Percentiles rank a stretch among this genome's conserved stretches.
Evolutionary conservation across 2,113 vertebrate genomes (phyloP).

Genomic region (Pavo muticus): DNA sequence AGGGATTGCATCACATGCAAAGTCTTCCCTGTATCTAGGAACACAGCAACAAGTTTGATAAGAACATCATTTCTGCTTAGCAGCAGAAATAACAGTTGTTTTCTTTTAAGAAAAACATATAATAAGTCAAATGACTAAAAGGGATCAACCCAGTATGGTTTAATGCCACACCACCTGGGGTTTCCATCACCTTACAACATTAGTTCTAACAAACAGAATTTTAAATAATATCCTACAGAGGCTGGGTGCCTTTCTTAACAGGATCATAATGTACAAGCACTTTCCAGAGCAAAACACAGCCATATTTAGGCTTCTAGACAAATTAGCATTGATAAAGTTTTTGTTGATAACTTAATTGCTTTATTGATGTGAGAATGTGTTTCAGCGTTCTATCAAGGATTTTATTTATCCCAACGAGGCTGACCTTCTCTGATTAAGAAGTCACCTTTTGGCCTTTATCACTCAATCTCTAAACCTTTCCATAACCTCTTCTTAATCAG

Average conservation of each 20-base stretch:
- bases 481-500: not conserved
- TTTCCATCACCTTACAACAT: not conserved
- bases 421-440: not conserved
- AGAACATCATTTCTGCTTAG: not conserved
- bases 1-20: rapidly evolving
- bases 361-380: no score
- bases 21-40: not conserved
- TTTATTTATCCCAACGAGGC: not conserved
- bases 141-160: not conserved
- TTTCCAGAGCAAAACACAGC: not conserved
- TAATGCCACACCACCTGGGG: not conserved
- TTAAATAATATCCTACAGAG: not conserved
- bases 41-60: not conserved
- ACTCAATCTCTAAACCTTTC: not conserved
- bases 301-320: not conserved
- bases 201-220: not conserved
- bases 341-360: not conserved
- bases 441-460: not conserved
- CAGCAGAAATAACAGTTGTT: not conserved
- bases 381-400: not conserved
- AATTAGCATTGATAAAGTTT: not conserved
- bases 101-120: not conserved
- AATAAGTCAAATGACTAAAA: not conserved
- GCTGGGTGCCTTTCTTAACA: not conserved
- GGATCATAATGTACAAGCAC: not conserved